Conservation (phyloP, 1,140 invertebrate species). For the Apocrypta bakeri region DNA sequence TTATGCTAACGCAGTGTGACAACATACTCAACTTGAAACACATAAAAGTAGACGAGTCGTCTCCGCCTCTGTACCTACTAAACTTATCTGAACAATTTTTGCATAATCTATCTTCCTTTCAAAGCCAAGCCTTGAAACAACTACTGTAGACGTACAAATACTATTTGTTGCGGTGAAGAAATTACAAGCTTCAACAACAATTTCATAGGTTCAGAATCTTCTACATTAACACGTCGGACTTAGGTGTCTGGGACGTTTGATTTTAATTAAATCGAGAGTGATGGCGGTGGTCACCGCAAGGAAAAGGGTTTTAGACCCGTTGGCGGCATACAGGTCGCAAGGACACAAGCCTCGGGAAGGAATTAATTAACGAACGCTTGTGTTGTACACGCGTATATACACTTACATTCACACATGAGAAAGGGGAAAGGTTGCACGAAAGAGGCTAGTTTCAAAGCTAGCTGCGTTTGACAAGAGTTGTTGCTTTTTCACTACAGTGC, state of each 20-base stretch:
- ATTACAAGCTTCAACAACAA: neutral
- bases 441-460: neutral
- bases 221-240: neutral
- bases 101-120: neutral
- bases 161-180: neutral
- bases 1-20: no score
- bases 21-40: no score
- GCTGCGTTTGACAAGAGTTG: conserved; percentile 40
- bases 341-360: neutral
- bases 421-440: neutral
- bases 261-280: conserved; percentile 25
- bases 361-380: conserved; percentile 12
- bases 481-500: conserved; percentile 29
- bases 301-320: neutral
- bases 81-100: no score
- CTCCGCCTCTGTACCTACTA: no score
- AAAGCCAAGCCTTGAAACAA: neutral
- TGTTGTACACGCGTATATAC: neutral
- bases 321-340: neutral
- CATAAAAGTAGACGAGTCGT: no score
- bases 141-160: neutral
- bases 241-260: neutral
- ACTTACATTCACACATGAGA: neutral
- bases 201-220: neutral
- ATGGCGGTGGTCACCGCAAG: neutral